Base-by-base conservation (phyloP, 2,797 vertebrate species). In the Threskiornis aethiopicus region DNA sequence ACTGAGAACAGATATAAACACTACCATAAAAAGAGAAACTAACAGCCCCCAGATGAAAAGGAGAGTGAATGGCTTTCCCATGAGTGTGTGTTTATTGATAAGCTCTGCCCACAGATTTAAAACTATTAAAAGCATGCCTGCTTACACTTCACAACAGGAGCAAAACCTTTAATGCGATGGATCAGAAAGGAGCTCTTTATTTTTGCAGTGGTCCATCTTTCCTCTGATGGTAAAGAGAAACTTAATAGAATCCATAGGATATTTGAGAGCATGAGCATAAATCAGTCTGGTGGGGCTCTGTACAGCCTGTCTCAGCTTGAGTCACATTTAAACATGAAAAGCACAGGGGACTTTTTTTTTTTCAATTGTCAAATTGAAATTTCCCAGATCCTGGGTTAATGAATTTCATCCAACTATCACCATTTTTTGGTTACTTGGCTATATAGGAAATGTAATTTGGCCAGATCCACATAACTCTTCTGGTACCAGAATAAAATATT, bases 11-110 rank as follows among this genome's bases (percentile, higher is more conserved):
- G 51, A 72, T 84, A 93, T 66, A 96, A 96, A 95, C 78, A 93
- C 90, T 94, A 64, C 84, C 94, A 97, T 91, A 96, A 95, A 96
- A 93, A 79, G 90, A 91, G 72, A 96, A 96, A 94, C 72, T 72
- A 89, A 37, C 39, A 75, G 70, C 24, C 46, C 59, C 28, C 42
- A 75, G 65, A 94, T 82, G 82, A 91, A 93, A 91, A 94, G 47
- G 52, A 71, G 42, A 81, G 65, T 55, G 35, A 94, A 84, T 73
- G 82, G 59, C 72, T 96, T 95, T 85, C 54, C 62, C 2, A 0
- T 57, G 52, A 95, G 81, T 55, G 65, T 64, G 73, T 96, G 62
- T 90, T 93, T 93, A 91, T 95, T 96, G 94, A 88, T 93, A 96
- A 95, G 72, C 39, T 86, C 76, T 90, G 79, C 61, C 26, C 61